Percentiles rank a stretch among this genome's conserved stretches.
Conservation (phyloP, 2,797 vertebrate species). For the Myotis planiceps region DNA sequence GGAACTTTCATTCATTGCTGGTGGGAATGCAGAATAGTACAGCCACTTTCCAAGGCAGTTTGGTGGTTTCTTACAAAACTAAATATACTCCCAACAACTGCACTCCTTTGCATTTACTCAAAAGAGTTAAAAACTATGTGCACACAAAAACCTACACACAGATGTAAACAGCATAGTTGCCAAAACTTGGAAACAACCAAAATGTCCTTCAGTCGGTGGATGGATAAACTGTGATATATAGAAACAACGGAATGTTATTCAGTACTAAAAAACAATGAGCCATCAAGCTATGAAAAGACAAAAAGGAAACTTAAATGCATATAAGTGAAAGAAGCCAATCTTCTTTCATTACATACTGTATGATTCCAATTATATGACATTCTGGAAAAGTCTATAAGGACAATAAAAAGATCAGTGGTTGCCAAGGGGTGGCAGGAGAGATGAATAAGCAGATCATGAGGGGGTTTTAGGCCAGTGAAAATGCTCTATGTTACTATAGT, state of each 20-base stretch:
- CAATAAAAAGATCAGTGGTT: neutral
- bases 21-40: neutral
- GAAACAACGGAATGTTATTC: neutral
- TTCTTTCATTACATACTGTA: neutral
- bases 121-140: neutral
- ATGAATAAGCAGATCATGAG: neutral
- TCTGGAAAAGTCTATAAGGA: neutral
- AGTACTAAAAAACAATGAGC: neutral
- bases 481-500: neutral
- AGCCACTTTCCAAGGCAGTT: neutral
- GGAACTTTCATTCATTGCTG: neutral
- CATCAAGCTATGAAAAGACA: neutral
- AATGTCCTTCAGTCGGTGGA: neutral
- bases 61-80: neutral
- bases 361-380: neutral
- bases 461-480: neutral
- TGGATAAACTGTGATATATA: neutral
- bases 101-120: neutral
- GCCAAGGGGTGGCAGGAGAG: neutral
- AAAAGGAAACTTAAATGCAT: neutral
- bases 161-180: neutral
- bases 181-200: neutral
- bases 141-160: neutral
- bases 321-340: neutral
- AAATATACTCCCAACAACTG: neutral